phyloP scores from a whole-genome alignment of 2,888 invertebrate genomes.

The Nemotelus pantherinus region DNA sequence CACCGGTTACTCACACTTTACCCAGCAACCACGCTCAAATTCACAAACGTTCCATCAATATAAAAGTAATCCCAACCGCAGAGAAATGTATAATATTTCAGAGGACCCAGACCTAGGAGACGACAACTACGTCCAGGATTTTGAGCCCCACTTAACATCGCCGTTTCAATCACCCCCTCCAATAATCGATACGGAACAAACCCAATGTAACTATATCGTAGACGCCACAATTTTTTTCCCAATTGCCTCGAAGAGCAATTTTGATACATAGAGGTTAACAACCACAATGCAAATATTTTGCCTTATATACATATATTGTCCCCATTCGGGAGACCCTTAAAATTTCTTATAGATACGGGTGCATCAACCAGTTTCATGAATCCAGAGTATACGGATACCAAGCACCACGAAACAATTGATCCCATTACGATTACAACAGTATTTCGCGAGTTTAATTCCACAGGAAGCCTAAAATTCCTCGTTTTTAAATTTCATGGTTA shows the following conservation, averaged over 20 bases:
- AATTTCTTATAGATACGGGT: background rate
- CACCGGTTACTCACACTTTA: too few species aligned
- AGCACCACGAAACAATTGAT: background rate
- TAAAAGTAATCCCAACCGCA: too few species aligned
- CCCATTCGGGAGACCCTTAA: background rate
- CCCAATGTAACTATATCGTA: too few species aligned
- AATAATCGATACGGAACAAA: too few species aligned
- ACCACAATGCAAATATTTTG: background rate
- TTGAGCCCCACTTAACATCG: too few species aligned
- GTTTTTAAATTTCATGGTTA: background rate
- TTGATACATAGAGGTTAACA: background rate
- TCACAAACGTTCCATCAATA: too few species aligned
- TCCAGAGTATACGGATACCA: background rate
- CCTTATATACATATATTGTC: background rate
- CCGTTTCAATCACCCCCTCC: too few species aligned
- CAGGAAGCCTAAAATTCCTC: background rate
- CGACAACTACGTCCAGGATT: too few species aligned
- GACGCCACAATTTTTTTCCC: background rate
- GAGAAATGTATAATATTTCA: too few species aligned
- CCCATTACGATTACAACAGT: background rate
- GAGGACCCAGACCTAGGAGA: too few species aligned
- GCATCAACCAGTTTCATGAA: background rate
- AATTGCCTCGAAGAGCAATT: slow-evolving; percentile 6
- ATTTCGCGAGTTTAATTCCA: background rate
- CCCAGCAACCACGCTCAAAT: too few species aligned